phyloP scores from a whole-genome alignment of 1,140 invertebrate species.

The Achroia grisella region DNA sequence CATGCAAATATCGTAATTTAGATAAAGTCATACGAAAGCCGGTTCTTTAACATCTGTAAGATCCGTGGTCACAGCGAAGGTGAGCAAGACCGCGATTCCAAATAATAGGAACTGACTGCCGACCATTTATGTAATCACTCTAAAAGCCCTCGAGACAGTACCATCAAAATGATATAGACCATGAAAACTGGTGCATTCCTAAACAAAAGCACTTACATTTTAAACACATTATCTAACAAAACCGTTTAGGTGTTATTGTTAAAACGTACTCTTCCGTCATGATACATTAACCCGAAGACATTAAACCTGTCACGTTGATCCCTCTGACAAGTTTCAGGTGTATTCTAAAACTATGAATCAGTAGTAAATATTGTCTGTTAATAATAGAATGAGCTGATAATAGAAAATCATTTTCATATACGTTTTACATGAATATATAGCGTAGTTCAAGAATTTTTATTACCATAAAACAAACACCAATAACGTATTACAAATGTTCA shows the following conservation, averaged over 20 bases:
- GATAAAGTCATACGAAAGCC: conserved; percentile 34
- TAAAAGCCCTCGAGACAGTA: background rate
- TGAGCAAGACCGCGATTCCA: conserved; percentile 4
- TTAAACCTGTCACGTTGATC: conserved; percentile 47
- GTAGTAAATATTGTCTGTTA: conserved; percentile 25
- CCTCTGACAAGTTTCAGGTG: conserved; percentile 25
- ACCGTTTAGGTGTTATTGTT: conserved; percentile 47
- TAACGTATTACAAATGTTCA: too few species aligned
- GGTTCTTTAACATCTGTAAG: conserved; percentile 24
- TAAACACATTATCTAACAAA: conserved; percentile 38
- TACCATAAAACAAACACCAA: too few species aligned
- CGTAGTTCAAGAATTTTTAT: too few species aligned
- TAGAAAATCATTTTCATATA: too few species aligned
- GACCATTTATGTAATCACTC: background rate
- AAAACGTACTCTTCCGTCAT: conserved; percentile 37
- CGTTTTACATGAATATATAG: too few species aligned
- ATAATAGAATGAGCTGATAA: conserved; percentile 32
- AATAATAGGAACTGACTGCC: background rate
- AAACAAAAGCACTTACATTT: conserved; percentile 38
- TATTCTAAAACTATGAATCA: conserved; percentile 39
- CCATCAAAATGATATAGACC: conserved; percentile 1
- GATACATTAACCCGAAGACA: conserved; percentile 39
- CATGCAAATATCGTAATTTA: conserved; percentile 51
- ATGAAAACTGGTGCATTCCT: conserved; percentile 1
- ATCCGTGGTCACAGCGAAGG: conserved; percentile 9